Evolutionary conservation across 2,888 invertebrate species (phyloP).

Genomic region (Doris montereyensis): DNA sequence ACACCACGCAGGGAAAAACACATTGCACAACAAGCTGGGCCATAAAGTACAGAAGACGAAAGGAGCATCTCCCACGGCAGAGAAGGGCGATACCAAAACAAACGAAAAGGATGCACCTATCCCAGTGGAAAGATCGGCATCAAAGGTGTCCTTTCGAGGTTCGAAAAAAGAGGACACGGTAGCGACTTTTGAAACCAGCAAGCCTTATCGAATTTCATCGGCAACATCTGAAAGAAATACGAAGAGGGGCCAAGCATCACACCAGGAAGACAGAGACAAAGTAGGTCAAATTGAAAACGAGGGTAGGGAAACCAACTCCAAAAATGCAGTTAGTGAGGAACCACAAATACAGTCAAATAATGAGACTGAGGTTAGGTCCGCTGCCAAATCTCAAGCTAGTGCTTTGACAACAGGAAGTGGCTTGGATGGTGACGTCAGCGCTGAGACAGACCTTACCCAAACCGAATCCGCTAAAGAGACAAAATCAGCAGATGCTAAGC

Average conservation of each 20-base stretch:
- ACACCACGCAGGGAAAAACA: background rate
- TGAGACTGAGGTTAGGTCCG: background rate
- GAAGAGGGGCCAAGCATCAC: background rate
- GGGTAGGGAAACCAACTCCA: background rate
- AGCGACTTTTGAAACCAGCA: constrained; percentile 17
- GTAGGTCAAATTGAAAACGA: background rate
- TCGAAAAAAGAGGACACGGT: background rate
- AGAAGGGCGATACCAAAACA: background rate
- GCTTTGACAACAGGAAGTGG: constrained; percentile 23
- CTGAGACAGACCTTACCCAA: background rate
- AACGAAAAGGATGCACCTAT: background rate
- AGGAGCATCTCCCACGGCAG: background rate
- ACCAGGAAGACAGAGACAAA: background rate
- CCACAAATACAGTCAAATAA: background rate
- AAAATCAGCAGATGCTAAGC: background rate
- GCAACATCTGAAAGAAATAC: background rate
- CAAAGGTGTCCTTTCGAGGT: constrained; percentile 13
- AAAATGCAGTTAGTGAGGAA: background rate
- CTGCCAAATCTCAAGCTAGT: constrained; percentile 2
- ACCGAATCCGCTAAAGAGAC: background rate
- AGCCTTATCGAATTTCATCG: constrained; percentile 24
- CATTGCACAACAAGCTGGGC: background rate
- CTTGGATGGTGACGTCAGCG: constrained; percentile 26
- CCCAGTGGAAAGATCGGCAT: constrained; percentile 3
- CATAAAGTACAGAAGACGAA: background rate